phyloP scores from a whole-genome alignment of 2,888 invertebrate species.

The Eristalinus sepulchralis region DNA sequence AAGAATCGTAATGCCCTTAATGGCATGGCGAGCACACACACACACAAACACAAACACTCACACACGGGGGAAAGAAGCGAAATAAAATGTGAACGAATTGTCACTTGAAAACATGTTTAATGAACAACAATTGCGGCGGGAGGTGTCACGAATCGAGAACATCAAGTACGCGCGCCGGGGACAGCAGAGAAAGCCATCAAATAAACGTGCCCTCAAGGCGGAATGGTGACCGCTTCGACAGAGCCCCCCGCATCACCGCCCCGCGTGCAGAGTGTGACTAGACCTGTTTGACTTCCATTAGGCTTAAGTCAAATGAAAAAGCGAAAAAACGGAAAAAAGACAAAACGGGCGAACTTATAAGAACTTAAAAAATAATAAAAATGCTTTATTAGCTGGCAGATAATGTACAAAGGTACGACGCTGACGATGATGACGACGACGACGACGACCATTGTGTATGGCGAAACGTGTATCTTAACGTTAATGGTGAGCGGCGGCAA shows the following conservation, averaged over 20 bases:
- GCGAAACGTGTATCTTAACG: slow-evolving; percentile 59
- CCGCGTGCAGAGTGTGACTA: neutral
- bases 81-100: slow-evolving; percentile 1
- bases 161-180: slow-evolving; percentile 5
- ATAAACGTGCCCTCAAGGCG: slow-evolving; percentile 45
- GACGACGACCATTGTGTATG: slow-evolving; percentile 52
- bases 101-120: slow-evolving; percentile 30
- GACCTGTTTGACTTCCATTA: slow-evolving; percentile 71
- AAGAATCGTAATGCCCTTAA: slow-evolving; percentile 30
- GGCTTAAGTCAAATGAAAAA: slow-evolving; percentile 37
- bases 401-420: slow-evolving; percentile 57
- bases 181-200: neutral
- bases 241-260: slow-evolving; percentile 58
- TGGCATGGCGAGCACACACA: neutral
- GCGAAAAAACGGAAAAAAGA: slow-evolving; percentile 6
- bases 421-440: neutral
- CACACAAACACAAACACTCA: no score
- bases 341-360: slow-evolving; percentile 12
- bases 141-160: slow-evolving; percentile 25
- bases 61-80: neutral
- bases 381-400: slow-evolving; percentile 66
- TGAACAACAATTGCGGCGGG: slow-evolving; percentile 1
- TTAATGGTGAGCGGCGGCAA: slow-evolving; percentile 70
- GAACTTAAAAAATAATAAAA: slow-evolving; percentile 43
- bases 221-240: slow-evolving; percentile 46